Base-by-base conservation (phyloP, 2,113 vertebrate genomes). In the Miniopterus natalensis region DNA sequence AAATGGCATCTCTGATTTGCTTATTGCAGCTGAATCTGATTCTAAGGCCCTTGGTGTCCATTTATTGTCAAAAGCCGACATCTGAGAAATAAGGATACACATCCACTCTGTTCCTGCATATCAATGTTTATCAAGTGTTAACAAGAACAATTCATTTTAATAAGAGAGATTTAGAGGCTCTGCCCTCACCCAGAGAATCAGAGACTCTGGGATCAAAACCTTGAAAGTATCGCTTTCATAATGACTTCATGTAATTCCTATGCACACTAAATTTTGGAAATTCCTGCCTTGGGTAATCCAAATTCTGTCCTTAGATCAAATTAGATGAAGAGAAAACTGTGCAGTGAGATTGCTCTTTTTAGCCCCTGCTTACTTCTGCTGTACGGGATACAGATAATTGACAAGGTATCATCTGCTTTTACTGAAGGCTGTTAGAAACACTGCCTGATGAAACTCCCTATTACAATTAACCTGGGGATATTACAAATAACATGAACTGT, bases 91-190 rank as follows among this genome's bases (percentile, higher is more conserved):
- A 74, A 94, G n/a, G 13, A 45, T 27, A 47, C 13, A 83, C 0
- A 29, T 27, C 81, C 17, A 9, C 1, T 77, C 7, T 53, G 20
- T 84, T 94, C 4, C 49, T 74, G 21, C 20, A 10, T 40, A 63
- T 45, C 51, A 80, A 11, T 23, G 51, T 66, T 94, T 92, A 86
- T 80, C 77, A 93, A 93, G 27, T 78, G 8, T 92, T 95, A 66
- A 65, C 31, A 92, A 11, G 17, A 65, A 55, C 8, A 78, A 21
- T 77, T 74, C 23, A 11, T 12, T 90, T 42, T 17, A 31, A 59
- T 74, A 79, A 84, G 74, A 68, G 40, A 74, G 15, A 88, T 53
- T 51, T 45, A 68, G 40, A 7, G 27, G 9, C 13, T n/a, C 8
- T 1, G 8, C 18, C 29, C 29, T 55, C 5, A 57, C 4, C 18